These are phyloP conservation scores for Doryteuthis pealeii DNA, from an alignment of 1,140 invertebrate species.

Conservation along the genomic window DNA sequence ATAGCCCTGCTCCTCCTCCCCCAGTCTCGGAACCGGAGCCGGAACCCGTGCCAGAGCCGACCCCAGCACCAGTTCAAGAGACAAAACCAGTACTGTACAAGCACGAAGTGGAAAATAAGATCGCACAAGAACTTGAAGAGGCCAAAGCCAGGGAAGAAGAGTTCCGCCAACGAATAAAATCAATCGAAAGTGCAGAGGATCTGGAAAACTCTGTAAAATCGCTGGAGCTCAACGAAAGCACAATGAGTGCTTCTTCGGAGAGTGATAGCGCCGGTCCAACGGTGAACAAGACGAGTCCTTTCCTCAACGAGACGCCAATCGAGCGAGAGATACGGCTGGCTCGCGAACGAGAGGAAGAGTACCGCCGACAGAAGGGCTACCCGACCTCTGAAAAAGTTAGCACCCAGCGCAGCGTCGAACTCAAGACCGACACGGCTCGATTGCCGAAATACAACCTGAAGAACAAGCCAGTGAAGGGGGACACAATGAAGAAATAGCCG, in stretches of 20 bases:
- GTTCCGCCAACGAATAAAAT: constrained; percentile 38
- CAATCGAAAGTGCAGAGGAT: not conserved
- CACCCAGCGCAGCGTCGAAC: constrained; percentile 8
- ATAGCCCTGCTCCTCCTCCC: constrained; percentile 15
- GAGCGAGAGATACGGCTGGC: constrained; percentile 65
- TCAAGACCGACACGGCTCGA: not conserved
- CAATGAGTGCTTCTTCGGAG: constrained; percentile 20
- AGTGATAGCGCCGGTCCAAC: not conserved
- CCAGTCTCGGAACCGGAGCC: not conserved
- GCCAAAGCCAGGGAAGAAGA: constrained; percentile 62
- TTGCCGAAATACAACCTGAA: constrained; percentile 3
- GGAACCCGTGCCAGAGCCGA: not conserved
- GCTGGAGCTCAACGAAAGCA: constrained; percentile 11
- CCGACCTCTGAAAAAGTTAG: constrained; percentile 27
- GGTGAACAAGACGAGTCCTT: not conserved
- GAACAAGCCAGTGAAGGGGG: not conserved
- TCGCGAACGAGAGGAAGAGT: constrained; percentile 64
- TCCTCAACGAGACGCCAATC: constrained; percentile 64
- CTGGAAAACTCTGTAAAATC: not conserved
- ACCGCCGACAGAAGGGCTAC: constrained; percentile 52
- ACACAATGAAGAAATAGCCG: constrained; percentile 39
- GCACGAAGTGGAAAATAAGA: constrained; percentile 57
- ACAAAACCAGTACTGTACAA: constrained; percentile 6
- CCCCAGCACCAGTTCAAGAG: not conserved
- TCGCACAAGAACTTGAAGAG: constrained; percentile 62